phyloP scores from a whole-genome alignment of 2,888 invertebrate genomes.

The Hypolimnas misippus region DNA sequence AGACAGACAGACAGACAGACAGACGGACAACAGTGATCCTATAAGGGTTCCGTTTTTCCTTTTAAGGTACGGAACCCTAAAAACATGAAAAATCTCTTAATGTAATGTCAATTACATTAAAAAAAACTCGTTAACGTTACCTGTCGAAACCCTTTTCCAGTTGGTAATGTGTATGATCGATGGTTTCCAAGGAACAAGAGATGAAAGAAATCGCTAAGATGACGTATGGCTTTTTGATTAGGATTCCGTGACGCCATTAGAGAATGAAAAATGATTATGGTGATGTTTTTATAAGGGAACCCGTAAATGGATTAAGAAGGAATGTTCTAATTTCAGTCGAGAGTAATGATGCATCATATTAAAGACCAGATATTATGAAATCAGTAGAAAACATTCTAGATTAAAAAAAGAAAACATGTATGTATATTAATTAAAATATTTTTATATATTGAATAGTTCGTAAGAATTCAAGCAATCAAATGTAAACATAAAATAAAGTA shows the following conservation, averaged over 20 bases:
- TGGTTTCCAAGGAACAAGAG: conserved; percentile 15
- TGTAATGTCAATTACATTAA: conserved; percentile 21
- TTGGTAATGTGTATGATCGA: conserved; percentile 19
- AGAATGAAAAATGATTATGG: conserved; percentile 8
- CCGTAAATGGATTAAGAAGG: neutral
- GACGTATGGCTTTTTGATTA: conserved; percentile 26
- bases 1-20: neutral
- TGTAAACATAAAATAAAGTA: too few species aligned
- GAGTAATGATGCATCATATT: neutral
- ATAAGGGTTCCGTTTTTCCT: too few species aligned
- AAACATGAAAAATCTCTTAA: neutral
- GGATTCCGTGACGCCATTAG: conserved; percentile 17
- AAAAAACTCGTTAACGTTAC: conserved; percentile 20
- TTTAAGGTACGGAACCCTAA: neutral
- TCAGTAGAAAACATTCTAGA: neutral
- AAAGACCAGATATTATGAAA: neutral
- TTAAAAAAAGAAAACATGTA: too few species aligned
- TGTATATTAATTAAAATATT: too few species aligned
- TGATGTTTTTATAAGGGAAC: neutral
- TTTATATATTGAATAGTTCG: too few species aligned
- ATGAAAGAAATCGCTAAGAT: conserved; percentile 16
- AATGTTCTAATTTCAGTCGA: neutral
- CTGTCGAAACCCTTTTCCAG: conserved; percentile 25
- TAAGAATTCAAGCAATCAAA: too few species aligned
- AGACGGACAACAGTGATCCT: too few species aligned